These are phyloP conservation scores for Sakesphorus luctuosus DNA, from an alignment of 2,113 vertebrate species.

Conservation along the genomic window DNA sequence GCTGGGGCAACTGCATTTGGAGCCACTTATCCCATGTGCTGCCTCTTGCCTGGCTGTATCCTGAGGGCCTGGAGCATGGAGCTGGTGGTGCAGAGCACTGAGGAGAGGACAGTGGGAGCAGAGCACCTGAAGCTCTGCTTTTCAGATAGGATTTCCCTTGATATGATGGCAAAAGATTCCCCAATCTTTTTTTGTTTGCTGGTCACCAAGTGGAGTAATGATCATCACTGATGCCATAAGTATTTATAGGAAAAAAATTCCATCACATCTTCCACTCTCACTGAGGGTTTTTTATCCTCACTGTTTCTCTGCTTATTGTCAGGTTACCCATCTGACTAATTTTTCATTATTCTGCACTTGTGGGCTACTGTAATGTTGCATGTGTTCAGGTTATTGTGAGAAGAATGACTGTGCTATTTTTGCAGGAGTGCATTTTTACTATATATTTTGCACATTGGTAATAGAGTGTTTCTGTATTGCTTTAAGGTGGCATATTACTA, in stretches of 20 bases:
- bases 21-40: rapidly evolving
- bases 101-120: not conserved
- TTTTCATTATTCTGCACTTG: not conserved
- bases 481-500: not conserved
- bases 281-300: not conserved
- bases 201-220: not conserved
- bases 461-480: not conserved
- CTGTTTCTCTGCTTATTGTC: not conserved
- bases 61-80: not conserved
- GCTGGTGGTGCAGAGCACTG: not conserved
- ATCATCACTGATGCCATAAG: not conserved
- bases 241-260: not conserved
- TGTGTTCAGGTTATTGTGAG: not conserved
- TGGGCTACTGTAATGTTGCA: not conserved
- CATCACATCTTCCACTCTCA: not conserved
- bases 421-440: not conserved
- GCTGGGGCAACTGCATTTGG: not conserved
- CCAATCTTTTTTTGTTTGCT: not conserved
- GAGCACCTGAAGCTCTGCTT: not conserved
- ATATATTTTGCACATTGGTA: not conserved
- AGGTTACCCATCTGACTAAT: not conserved
- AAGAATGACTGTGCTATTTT: not conserved
- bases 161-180: not conserved
- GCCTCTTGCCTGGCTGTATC: not conserved
- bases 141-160: not conserved